A percentile compares a stretch with the other conserved stretches of the same genome.
Evolutionary conservation across 1,140 invertebrate species (phyloP).

Genomic region (Scylla paramamosain): DNA sequence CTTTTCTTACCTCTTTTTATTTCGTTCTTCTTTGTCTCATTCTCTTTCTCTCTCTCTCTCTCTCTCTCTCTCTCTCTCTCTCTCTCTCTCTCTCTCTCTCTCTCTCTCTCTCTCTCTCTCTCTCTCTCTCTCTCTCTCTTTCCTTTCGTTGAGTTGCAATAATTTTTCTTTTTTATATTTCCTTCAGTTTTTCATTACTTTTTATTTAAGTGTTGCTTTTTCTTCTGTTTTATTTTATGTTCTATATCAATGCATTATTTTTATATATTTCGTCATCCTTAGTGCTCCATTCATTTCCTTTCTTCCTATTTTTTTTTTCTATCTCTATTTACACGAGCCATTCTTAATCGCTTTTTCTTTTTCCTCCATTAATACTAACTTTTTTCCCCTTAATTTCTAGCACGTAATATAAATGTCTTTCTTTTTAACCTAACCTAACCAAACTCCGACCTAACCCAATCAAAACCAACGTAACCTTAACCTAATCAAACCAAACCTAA

Average conservation of each 20-base stretch:
- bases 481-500: background rate
- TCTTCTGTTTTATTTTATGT: background rate
- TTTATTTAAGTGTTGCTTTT: background rate
- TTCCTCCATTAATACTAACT: background rate
- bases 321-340: background rate
- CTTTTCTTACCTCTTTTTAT: no score
- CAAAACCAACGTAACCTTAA: background rate
- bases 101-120: no score
- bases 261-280: no score
- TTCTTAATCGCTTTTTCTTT: background rate
- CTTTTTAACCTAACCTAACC: background rate
- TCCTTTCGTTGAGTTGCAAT: no score
- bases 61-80: no score
- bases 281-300: background rate
- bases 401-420: background rate
- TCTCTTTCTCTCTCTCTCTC: no score
- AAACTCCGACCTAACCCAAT: background rate
- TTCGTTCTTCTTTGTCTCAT: no score
- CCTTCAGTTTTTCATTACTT: no score
- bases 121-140: no score
- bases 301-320: slow-evolving; percentile 5
- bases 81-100: no score
- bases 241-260: no score
- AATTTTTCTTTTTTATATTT: no score
- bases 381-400: background rate